Percentiles rank a stretch among this genome's conserved stretches.
phyloP scores from a whole-genome alignment of 1,140 invertebrate genomes.

The Stenopsyche tienmushanensis region DNA sequence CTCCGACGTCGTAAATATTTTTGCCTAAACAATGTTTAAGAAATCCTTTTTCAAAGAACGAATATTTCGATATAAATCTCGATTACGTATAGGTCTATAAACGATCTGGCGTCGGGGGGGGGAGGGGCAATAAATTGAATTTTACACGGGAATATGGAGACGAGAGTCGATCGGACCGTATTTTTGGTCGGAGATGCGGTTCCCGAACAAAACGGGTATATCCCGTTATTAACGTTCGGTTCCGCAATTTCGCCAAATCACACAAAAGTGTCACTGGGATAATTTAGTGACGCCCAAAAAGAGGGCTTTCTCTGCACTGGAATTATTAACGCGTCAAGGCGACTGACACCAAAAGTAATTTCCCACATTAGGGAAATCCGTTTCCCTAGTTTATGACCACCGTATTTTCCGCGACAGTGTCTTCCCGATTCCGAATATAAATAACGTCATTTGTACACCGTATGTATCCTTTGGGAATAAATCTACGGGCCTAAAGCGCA shows the following conservation, averaged over 20 bases:
- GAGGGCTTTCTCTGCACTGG: neutral
- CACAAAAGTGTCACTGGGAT: constrained; percentile 21
- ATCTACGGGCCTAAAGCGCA: neutral
- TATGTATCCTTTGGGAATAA: constrained; percentile 20
- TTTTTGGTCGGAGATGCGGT: too few species aligned
- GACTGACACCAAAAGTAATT: constrained; percentile 38
- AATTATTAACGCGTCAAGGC: constrained; percentile 30
- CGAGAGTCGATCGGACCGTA: too few species aligned
- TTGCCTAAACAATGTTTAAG: neutral
- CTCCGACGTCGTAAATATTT: neutral
- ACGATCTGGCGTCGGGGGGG: too few species aligned
- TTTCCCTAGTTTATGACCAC: constrained; percentile 35
- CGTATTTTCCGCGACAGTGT: constrained; percentile 36
- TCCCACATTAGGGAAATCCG: constrained; percentile 39
- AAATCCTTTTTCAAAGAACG: too few species aligned
- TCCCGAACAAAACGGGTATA: neutral
- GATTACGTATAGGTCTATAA: too few species aligned
- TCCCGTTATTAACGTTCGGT: neutral
- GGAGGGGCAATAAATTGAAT: too few species aligned
- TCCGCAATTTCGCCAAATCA: constrained; percentile 17
- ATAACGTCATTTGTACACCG: constrained; percentile 33
- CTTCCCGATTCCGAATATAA: constrained; percentile 38
- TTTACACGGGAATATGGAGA: too few species aligned
- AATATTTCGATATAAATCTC: too few species aligned
- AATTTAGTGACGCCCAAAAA: constrained; percentile 9